Conservation (phyloP, 2,113 vertebrate species). For the Nycticorax nycticorax region DNA sequence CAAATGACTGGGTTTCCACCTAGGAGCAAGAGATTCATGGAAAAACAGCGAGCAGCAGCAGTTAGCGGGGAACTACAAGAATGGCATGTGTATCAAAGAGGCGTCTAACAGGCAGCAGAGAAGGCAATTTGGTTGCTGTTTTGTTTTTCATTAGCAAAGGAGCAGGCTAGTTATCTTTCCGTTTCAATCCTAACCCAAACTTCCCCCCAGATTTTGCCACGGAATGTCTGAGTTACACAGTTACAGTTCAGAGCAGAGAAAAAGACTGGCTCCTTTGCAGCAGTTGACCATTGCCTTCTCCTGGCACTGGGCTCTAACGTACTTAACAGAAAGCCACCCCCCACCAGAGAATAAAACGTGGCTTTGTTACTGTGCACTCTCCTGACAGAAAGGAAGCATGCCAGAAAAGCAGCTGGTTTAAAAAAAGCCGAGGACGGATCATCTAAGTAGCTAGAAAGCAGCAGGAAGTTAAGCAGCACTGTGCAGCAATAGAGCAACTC, state of each 20-base stretch:
- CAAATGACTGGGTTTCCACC: neutral
- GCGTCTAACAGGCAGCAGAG: neutral
- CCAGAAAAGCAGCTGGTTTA: neutral
- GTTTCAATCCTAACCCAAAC: neutral
- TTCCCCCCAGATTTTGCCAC: neutral
- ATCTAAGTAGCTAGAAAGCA: neutral
- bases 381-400: neutral
- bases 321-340: neutral
- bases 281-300: neutral
- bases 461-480: constrained; percentile 46
- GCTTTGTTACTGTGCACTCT: neutral
- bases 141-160: neutral
- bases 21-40: neutral
- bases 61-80: neutral
- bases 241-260: neutral
- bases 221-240: rapidly evolving
- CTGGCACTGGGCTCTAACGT: neutral
- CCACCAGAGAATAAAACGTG: neutral
- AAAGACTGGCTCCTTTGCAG: neutral
- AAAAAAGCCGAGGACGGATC: neutral
- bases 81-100: neutral
- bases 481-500: neutral
- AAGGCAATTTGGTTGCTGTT: neutral
- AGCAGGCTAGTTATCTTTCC: neutral
- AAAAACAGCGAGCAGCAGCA: neutral